Percentiles rank a stretch among this genome's conserved stretches.
Conservation (phyloP, 1,140 invertebrate genomes). For the Magallana angulata region DNA sequence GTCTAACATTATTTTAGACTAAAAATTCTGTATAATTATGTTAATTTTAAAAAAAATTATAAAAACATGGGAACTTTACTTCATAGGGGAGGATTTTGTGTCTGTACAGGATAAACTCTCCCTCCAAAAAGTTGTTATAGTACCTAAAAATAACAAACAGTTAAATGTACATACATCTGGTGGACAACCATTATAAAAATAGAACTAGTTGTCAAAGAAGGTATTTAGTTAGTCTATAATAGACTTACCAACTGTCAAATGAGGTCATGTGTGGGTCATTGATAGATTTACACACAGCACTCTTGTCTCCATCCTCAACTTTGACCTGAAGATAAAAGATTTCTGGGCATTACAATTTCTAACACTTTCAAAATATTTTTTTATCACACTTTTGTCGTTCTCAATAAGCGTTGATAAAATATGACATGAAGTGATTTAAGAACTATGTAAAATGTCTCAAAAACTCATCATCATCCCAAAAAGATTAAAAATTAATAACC, state of each 20-base stretch:
- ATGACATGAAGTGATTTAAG: too few relatives aligned
- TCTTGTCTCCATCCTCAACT: slow-evolving; percentile 68
- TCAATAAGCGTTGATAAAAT: too few relatives aligned
- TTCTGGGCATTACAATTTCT: background rate
- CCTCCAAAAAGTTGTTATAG: slow-evolving; percentile 76
- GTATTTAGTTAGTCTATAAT: background rate
- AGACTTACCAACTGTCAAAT: slow-evolving; percentile 70
- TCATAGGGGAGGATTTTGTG: slow-evolving; percentile 70
- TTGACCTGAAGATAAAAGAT: slow-evolving; percentile 62
- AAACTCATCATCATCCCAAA: background rate
- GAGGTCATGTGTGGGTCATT: slow-evolving; percentile 75
- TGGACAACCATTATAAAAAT: background rate
- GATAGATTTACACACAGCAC: slow-evolving; percentile 72
- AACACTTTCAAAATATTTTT: too few relatives aligned
- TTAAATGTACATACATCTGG: too few relatives aligned
- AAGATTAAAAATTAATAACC: background rate
- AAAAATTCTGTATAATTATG: background rate
- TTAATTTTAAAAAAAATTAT: background rate
- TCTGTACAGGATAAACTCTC: slow-evolving; percentile 76
- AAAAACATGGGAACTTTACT: slow-evolving; percentile 56
- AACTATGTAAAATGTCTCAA: background rate
- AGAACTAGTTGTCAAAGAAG: background rate
- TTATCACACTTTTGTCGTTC: too few relatives aligned
- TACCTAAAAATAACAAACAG: slow-evolving; percentile 60
- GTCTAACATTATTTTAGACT: background rate